These are phyloP conservation scores for Mellivora capensis DNA, from an alignment of 2,113 vertebrate genomes.

Conservation along the genomic window DNA sequence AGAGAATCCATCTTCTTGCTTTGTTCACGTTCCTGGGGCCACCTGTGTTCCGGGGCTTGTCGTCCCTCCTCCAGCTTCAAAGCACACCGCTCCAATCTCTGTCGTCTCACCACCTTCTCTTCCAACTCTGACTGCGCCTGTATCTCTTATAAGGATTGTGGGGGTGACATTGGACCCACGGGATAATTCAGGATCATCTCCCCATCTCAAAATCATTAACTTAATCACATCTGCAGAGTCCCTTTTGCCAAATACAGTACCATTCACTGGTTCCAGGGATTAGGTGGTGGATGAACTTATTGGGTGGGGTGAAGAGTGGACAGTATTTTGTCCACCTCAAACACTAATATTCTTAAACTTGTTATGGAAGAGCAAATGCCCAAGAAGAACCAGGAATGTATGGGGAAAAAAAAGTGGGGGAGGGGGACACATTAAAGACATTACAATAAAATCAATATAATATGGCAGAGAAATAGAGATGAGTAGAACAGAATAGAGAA, in stretches of 20 bases:
- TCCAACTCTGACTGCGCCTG: not conserved
- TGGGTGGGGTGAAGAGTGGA: fast-evolving
- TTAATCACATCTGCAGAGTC: not conserved
- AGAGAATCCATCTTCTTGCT: not conserved
- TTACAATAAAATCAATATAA: not conserved
- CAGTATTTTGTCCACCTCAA: not conserved
- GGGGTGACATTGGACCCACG: not conserved
- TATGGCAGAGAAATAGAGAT: not conserved
- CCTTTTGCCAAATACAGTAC: not conserved
- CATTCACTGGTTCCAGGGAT: not conserved
- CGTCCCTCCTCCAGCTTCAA: not conserved
- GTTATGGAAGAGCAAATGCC: not conserved
- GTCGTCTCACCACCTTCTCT: not conserved
- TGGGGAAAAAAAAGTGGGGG: not conserved
- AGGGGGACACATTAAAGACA: not conserved
- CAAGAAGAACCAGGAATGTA: not conserved
- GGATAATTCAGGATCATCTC: not conserved
- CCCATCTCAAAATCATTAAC: not conserved
- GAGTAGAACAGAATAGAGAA: not conserved
- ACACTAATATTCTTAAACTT: not conserved
- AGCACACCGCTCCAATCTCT: not conserved
- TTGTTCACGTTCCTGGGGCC: not conserved
- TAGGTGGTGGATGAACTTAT: not conserved
- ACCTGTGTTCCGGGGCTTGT: not conserved
- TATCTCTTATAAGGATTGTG: not conserved